Evolutionary conservation across 2,888 invertebrate species (phyloP).

Genomic region (Flexamia atlantica): DNA sequence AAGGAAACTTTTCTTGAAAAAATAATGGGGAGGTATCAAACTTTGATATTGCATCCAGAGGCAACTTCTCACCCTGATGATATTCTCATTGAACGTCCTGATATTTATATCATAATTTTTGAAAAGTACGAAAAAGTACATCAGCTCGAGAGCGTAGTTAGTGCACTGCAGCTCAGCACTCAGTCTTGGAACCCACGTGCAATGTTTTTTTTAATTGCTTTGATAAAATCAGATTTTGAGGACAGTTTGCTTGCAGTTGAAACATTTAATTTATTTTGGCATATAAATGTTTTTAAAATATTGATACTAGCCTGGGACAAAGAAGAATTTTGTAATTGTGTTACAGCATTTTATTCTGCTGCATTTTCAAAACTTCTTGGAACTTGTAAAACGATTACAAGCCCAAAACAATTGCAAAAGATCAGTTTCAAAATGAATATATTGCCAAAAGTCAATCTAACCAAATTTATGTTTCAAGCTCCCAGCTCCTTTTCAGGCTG

Average conservation of each 20-base stretch:
- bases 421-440: neutral
- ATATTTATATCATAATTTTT: neutral
- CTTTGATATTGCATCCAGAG: neutral
- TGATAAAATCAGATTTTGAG: neutral
- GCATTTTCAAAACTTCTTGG: neutral
- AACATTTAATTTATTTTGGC: constrained; percentile 13
- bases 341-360: neutral
- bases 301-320: neutral
- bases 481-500: neutral
- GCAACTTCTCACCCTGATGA: neutral
- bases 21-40: neutral
- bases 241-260: neutral
- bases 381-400: neutral
- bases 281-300: constrained; percentile 10
- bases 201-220: neutral
- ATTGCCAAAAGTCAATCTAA: neutral
- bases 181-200: neutral
- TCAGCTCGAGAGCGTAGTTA: neutral
- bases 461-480: neutral
- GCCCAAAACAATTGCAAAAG: neutral
- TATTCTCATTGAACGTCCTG: neutral
- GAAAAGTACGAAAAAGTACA: neutral
- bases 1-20: neutral
- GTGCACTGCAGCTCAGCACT: neutral
- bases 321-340: neutral